Base-by-base conservation (phyloP, 2,888 invertebrate species). In the Oegoconia quadripuncta region DNA sequence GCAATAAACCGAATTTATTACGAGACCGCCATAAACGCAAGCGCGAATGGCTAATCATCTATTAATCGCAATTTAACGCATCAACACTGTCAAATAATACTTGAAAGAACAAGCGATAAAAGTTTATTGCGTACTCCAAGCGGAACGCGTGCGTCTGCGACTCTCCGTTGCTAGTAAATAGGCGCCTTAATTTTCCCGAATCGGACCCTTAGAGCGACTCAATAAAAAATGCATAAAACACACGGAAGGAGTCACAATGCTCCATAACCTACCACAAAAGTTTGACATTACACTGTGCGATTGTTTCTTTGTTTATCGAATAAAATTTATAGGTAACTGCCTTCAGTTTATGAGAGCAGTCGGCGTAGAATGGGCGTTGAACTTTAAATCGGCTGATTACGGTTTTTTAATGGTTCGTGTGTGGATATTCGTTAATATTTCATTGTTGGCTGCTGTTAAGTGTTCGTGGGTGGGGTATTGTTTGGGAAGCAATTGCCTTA, bases 301-400 rank as follows among this genome's bases (percentile, higher is more conserved):
- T 78, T 78, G 77, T 80, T 82, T 77, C 81, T 75, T 75, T 86
- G 83, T 84, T 81, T 83, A 78, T 78, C 70, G 73, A 70, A 76
- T 75, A 70, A 72, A 75, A 74, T 79, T 81, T 73, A 73, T 69
- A 68, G 60, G 71, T 63, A 63, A 69, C 65, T 59, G 62, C 63
- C 68, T 11, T 64, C 67, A 59, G 66, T 76, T 75, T 78, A 77
- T 60, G 70, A 64, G 60, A 54, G 53, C 49, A 43, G n/a, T n/a
- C n/a, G 11, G 53, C 64, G 61, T 61, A 62, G 64, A 68, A 62
- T 74, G 77, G 74, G 56, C 78, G 67, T 77, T 81, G 84, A 86
- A 80, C 86, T 76, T 66, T 71, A 64, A 74, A 80, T 77, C 73
- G 72, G 60, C 67, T 76, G 77, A 83, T 83, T 82, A 81, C 74